Percentiles rank a stretch among this genome's conserved stretches.
Conservation (phyloP, 2,113 vertebrate species). For the Myrmecophaga tridactyla region DNA sequence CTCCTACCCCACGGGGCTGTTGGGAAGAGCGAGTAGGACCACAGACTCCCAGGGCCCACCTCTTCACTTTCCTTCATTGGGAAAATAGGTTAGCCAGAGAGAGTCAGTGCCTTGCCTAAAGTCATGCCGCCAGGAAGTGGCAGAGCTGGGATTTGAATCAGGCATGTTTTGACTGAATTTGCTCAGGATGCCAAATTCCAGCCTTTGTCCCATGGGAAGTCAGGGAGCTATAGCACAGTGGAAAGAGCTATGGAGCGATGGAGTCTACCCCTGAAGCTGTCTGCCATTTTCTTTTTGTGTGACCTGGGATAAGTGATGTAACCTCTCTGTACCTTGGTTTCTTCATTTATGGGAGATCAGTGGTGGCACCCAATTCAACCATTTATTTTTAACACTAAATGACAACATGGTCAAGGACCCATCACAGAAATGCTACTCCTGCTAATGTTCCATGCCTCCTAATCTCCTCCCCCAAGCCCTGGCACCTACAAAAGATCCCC, state of each 20-base stretch:
- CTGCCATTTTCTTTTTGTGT: neutral
- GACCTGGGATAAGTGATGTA: neutral
- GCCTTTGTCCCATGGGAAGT: neutral
- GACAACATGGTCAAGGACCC: neutral
- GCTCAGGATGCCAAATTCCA: neutral
- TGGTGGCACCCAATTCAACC: neutral
- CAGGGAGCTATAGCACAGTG: neutral
- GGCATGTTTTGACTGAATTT: neutral
- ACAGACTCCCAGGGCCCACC: neutral
- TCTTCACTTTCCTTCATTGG: neutral
- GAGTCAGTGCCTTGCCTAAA: neutral
- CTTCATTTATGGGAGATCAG: neutral
- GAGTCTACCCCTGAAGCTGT: neutral
- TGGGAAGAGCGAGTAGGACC: neutral
- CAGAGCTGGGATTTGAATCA: neutral
- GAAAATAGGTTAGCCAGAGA: neutral
- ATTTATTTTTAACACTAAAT: neutral
- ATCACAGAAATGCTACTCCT: neutral
- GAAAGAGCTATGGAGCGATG: no score
- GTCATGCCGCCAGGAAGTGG: neutral
- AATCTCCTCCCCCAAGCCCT: neutral
- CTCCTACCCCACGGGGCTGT: neutral
- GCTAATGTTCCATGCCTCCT: neutral
- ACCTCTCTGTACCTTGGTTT: neutral
- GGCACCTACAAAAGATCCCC: neutral